Conservation (phyloP, 2,797 vertebrate genomes). For the Lycodopsis pacificus region DNA sequence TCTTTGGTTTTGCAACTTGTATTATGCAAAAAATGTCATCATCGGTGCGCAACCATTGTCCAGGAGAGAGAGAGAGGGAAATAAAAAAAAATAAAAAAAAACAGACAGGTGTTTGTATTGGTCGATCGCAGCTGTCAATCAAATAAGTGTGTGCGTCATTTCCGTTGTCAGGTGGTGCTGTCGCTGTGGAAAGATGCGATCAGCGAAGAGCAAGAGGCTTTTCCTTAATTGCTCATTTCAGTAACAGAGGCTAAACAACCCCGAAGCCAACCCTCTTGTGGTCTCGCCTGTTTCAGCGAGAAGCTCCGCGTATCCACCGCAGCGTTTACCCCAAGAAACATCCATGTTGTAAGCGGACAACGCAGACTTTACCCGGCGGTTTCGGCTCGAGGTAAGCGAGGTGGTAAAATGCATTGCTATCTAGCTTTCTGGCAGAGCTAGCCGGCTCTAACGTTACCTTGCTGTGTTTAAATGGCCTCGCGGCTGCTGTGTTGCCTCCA, state of each 20-base stretch:
- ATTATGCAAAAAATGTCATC: constrained; percentile 69
- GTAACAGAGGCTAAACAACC: constrained; percentile 76
- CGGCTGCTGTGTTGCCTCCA: constrained; percentile 50
- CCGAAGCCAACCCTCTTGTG: constrained; percentile 55
- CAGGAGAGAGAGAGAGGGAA: background rate
- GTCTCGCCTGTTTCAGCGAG: constrained; percentile 42
- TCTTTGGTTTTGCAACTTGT: background rate
- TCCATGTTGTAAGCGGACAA: constrained; percentile 74
- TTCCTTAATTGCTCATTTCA: constrained; percentile 85
- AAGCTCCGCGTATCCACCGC: constrained; percentile 53
- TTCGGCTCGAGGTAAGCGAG: constrained; percentile 87
- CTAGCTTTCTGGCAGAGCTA: constrained; percentile 65
- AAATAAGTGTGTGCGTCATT: constrained; percentile 87
- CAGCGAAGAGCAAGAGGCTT: constrained; percentile 84
- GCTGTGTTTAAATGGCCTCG: constrained; percentile 84
- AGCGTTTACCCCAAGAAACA: constrained; percentile 74
- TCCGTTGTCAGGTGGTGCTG: constrained; percentile 98
- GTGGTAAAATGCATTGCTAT: constrained; percentile 62
- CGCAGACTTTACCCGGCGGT: constrained; percentile 82
- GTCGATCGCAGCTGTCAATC: constrained; percentile 76
- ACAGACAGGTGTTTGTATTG: constrained; percentile 62
- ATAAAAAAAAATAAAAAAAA: constrained; percentile 6
- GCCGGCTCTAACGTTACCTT: constrained; percentile 74
- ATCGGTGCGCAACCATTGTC: constrained; percentile 47
- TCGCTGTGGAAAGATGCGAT: constrained; percentile 92